A percentile compares a stretch with the other conserved stretches of the same genome.
phyloP scores from a whole-genome alignment of 2,797 vertebrate genomes.

The Sebastes wilsoni region DNA sequence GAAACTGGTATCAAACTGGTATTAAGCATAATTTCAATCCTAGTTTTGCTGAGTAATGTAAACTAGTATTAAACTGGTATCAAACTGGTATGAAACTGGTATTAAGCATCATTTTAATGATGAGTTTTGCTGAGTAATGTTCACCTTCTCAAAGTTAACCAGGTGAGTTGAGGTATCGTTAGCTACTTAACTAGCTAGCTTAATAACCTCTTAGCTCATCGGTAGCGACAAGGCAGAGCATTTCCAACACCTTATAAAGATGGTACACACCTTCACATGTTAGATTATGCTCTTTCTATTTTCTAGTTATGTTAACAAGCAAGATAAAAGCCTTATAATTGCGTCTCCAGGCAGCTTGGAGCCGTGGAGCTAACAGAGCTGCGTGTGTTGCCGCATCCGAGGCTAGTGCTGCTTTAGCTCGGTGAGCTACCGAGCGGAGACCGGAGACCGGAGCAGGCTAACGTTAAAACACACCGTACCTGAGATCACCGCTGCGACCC shows the following conservation, averaged over 20 bases:
- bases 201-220: neutral
- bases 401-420: slow-evolving; percentile 68
- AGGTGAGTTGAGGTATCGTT: slow-evolving; percentile 53
- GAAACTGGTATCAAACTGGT: no score
- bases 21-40: neutral
- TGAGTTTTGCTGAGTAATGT: slow-evolving; percentile 24
- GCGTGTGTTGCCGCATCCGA: slow-evolving; percentile 58
- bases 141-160: slow-evolving; percentile 47
- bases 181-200: slow-evolving; percentile 34
- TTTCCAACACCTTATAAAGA: neutral
- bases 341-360: neutral
- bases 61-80: no score
- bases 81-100: no score
- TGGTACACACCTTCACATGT: neutral
- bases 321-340: slow-evolving; percentile 4
- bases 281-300: rapidly evolving
- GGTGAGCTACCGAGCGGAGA: slow-evolving; percentile 33
- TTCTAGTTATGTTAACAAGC: neutral
- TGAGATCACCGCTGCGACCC: slow-evolving; percentile 67
- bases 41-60: neutral
- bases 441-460: no score
- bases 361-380: slow-evolving; percentile 47
- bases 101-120: no score
- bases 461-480: slow-evolving; percentile 54
- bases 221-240: neutral